A percentile compares a stretch with the other conserved stretches of the same genome.
Evolutionary conservation across 2,797 vertebrate genomes (phyloP).

Genomic region (Tragopan temminckii): DNA sequence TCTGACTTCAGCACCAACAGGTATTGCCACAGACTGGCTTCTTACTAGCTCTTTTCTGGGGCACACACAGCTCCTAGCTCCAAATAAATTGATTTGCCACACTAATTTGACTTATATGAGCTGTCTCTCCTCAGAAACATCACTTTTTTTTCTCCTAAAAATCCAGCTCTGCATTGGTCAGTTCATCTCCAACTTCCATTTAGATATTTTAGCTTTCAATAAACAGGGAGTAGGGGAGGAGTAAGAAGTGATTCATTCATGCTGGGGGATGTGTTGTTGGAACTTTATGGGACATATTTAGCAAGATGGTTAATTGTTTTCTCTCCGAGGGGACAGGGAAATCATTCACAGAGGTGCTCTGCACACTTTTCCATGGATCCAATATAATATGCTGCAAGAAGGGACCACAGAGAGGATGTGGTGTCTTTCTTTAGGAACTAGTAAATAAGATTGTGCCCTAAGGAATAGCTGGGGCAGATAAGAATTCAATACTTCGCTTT

Average conservation of each 20-base stretch:
- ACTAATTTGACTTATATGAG: background rate
- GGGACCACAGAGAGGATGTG: background rate
- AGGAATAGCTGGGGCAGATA: background rate
- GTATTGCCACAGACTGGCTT: background rate
- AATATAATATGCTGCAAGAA: background rate
- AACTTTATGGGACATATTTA: background rate
- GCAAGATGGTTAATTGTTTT: background rate
- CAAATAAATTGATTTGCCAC: background rate
- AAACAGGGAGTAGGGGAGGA: background rate
- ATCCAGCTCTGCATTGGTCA: background rate
- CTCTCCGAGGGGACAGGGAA: background rate
- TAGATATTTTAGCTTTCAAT: background rate
- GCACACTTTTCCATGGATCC: background rate
- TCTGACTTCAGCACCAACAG: background rate
- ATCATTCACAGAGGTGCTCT: background rate
- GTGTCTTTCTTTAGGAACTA: background rate
- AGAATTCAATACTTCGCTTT: background rate
- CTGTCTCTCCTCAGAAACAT: background rate
- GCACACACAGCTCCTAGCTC: background rate
- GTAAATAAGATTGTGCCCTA: rapidly evolving
- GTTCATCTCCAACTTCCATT: background rate
- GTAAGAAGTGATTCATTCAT: background rate
- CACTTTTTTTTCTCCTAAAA: background rate
- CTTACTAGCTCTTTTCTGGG: background rate
- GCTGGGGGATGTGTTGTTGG: background rate